Evolutionary conservation across 1,140 invertebrate genomes (phyloP).

Genomic region (Ganaspis sp.): DNA sequence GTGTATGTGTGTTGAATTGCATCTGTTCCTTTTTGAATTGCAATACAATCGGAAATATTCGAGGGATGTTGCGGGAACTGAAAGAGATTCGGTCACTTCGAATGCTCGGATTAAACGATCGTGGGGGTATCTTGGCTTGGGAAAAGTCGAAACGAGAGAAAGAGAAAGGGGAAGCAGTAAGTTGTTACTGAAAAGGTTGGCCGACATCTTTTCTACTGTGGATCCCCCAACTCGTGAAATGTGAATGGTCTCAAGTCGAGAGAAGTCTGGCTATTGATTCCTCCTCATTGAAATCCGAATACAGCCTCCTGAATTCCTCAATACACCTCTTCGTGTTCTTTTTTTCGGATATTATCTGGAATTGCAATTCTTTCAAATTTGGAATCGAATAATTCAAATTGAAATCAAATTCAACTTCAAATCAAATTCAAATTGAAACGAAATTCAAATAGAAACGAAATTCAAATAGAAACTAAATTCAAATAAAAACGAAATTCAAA

Average conservation of each 20-base stretch:
- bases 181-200: not conserved
- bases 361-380: not conserved
- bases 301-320: slow-evolving; percentile 6
- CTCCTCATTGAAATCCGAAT: not conserved
- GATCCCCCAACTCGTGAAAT: slow-evolving; percentile 8
- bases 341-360: not conserved
- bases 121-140: not conserved
- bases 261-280: slow-evolving; percentile 18
- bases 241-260: slow-evolving; percentile 21
- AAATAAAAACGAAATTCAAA: too few relatives aligned
- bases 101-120: slow-evolving; percentile 13
- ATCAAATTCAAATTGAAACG: too few relatives aligned
- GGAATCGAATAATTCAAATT: not conserved
- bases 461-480: too few relatives aligned
- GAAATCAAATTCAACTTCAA: too few relatives aligned
- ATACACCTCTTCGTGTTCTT: not conserved
- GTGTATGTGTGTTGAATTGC: not conserved
- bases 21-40: not conserved
- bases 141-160: not conserved
- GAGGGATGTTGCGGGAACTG: not conserved
- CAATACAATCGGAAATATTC: not conserved
- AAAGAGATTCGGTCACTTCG: not conserved
- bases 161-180: slow-evolving; percentile 3
- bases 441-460: too few relatives aligned
- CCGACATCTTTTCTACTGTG: not conserved